phyloP scores from a whole-genome alignment of 92 coral and sea anemone genomes.

The Parazoanthus atlanticus region DNA sequence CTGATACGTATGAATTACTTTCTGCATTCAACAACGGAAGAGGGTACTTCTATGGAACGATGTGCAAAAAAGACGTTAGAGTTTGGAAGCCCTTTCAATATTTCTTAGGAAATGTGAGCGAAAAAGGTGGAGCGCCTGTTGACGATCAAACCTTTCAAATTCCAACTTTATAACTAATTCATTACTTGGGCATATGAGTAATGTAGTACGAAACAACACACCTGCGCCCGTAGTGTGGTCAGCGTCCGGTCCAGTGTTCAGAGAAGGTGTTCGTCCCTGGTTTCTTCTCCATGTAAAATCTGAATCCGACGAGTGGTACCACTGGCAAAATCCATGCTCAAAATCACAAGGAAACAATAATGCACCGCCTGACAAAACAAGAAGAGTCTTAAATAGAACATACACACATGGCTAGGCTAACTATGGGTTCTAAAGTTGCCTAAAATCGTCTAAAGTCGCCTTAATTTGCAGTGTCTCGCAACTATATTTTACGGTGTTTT shows the following conservation, averaged over 20 bases:
- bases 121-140: too few species aligned
- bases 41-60: too few species aligned
- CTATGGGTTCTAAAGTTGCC: background rate
- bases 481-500: too few species aligned
- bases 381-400: background rate
- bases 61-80: too few species aligned
- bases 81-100: too few species aligned
- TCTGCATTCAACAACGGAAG: too few species aligned
- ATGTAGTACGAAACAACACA: background rate
- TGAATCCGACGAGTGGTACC: constrained; percentile 36
- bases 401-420: too few species aligned
- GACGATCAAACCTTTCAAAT: too few species aligned
- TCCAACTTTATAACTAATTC: too few species aligned
- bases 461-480: too few species aligned
- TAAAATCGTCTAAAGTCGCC: background rate
- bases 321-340: constrained; percentile 39
- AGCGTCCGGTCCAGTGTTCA: background rate
- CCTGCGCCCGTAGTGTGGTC: constrained; percentile 35
- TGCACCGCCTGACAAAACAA: background rate
- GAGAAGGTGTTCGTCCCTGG: background rate
- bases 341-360: constrained; percentile 27
- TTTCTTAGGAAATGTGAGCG: too few species aligned
- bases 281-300: constrained; percentile 38
- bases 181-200: background rate
- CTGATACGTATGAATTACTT: too few species aligned